Evolutionary conservation across 2,113 vertebrate species (phyloP).

Genomic region (Ceyx margarethae): DNA sequence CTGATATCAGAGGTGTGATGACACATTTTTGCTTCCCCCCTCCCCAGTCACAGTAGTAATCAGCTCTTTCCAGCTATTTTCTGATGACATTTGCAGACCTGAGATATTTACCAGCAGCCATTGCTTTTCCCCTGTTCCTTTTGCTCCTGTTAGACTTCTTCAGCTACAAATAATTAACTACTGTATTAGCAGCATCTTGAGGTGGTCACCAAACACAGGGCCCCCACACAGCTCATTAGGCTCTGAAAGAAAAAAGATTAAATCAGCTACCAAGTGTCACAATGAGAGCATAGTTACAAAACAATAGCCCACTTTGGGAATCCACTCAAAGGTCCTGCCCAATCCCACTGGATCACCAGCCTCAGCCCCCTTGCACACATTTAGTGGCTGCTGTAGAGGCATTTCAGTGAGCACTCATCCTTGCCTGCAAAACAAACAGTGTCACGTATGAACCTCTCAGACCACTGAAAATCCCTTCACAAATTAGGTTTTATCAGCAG

Average conservation of each 20-base stretch:
- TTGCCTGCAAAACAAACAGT: conserved; percentile 11
- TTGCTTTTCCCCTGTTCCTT: conserved; percentile 71
- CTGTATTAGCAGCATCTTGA: conserved; percentile 61
- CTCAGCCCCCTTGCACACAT: background rate
- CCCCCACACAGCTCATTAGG: conserved; percentile 67
- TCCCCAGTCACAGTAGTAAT: background rate
- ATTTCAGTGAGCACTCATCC: background rate
- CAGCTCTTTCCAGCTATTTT: background rate
- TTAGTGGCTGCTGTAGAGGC: background rate
- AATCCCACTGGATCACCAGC: background rate
- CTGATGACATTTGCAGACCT: background rate
- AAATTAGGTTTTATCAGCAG: conserved; percentile 63
- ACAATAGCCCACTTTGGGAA: background rate
- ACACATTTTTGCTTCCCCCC: background rate
- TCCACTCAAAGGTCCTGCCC: background rate
- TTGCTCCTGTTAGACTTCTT: conserved; percentile 60
- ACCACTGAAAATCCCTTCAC: background rate
- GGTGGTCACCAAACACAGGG: conserved; percentile 36
- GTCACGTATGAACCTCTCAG: background rate
- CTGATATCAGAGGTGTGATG: background rate
- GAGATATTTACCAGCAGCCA: conserved; percentile 87
- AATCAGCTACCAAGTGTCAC: background rate
- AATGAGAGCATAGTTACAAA: background rate
- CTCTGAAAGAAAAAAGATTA: conserved; percentile 64
- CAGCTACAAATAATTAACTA: conserved; percentile 68